Percentiles rank a stretch among this genome's conserved stretches.
These are phyloP conservation scores for Dexiosoma caninum DNA, from an alignment of 2,888 invertebrate genomes.

Conservation along the genomic window DNA sequence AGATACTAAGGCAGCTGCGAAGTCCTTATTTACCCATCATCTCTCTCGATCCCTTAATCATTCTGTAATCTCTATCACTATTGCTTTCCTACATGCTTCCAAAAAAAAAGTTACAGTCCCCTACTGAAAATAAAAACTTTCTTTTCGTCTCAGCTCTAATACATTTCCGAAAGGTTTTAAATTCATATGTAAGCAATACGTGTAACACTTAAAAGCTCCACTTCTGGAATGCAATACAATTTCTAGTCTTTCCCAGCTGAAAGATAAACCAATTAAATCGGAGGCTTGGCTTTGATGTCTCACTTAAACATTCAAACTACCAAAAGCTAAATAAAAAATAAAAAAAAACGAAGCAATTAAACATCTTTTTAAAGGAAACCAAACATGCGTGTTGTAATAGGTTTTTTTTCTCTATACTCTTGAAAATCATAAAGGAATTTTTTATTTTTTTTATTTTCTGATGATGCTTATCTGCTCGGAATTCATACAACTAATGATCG, in stretches of 20 bases:
- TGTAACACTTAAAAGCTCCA: not conserved
- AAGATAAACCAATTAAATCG: slow-evolving; percentile 1
- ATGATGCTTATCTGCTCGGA: slow-evolving; percentile 72
- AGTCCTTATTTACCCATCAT: too few species aligned
- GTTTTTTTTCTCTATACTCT: not conserved
- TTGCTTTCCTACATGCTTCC: too few species aligned
- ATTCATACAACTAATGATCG: slow-evolving; percentile 75
- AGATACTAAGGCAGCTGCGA: too few species aligned
- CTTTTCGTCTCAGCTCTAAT: not conserved
- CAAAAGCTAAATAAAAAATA: not conserved
- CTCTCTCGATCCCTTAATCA: too few species aligned
- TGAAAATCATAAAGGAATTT: not conserved
- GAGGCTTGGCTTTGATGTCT: slow-evolving; percentile 42
- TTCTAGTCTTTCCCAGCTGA: not conserved
- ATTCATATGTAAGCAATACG: not conserved
- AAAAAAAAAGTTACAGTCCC: too few species aligned
- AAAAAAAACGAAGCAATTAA: slow-evolving; percentile 43
- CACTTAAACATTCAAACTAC: slow-evolving; percentile 31
- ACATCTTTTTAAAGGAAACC: slow-evolving; percentile 38
- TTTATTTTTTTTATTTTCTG: slow-evolving; percentile 16
- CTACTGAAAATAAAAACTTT: not conserved
- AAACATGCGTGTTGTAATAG: slow-evolving; percentile 39
- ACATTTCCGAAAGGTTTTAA: not conserved
- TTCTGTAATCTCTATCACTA: too few species aligned
- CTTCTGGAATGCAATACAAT: not conserved